Evolutionary conservation across 2,113 vertebrate species (phyloP).

Genomic region (Bufo bufo): DNA sequence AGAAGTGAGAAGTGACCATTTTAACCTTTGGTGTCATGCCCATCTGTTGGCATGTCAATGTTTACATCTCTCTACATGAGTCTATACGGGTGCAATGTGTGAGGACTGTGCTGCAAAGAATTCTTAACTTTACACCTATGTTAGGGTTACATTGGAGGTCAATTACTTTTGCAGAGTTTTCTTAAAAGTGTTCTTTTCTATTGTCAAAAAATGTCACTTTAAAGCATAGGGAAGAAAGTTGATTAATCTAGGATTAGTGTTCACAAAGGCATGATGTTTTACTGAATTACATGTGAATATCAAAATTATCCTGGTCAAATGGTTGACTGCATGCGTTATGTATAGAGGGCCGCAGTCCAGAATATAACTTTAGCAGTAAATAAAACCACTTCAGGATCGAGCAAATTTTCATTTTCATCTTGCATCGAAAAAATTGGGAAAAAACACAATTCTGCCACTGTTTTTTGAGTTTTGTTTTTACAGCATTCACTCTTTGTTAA

Average conservation of each 20-base stretch:
- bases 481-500: too few relatives aligned
- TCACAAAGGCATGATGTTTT: neutral
- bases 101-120: neutral
- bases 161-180: conserved; percentile 17
- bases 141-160: neutral
- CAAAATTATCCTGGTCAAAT: neutral
- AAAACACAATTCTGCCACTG: too few relatives aligned
- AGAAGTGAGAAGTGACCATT: conserved; percentile 28
- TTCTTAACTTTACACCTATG: neutral
- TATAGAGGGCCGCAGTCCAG: too few relatives aligned
- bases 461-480: too few relatives aligned
- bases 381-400: too few relatives aligned
- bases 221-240: neutral
- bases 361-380: too few relatives aligned
- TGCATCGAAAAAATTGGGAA: too few relatives aligned
- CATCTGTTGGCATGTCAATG: conserved; percentile 43
- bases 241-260: neutral
- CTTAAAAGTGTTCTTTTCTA: neutral
- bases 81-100: neutral
- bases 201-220: neutral
- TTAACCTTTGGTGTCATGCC: conserved; percentile 33
- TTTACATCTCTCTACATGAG: neutral
- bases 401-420: too few relatives aligned
- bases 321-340: too few relatives aligned
- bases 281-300: neutral